phyloP scores from a whole-genome alignment of 2,113 vertebrate genomes.

The Thermophis baileyi region DNA sequence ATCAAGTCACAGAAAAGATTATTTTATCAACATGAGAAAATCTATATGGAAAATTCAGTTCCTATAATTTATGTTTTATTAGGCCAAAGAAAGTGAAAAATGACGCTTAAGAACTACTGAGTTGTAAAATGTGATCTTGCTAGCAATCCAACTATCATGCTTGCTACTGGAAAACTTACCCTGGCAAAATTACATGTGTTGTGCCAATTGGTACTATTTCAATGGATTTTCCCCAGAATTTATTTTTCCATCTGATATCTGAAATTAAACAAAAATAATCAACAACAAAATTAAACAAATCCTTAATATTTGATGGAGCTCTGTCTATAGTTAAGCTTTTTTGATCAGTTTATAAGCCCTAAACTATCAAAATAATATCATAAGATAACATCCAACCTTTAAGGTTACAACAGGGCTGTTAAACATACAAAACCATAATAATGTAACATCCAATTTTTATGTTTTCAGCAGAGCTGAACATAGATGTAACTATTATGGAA shows the following conservation, averaged over 20 bases:
- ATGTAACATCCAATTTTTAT: not conserved
- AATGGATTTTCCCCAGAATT: slow-evolving; percentile 99
- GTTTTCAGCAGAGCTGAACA: not conserved
- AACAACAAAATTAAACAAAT: not conserved
- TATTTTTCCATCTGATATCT: slow-evolving; percentile 99
- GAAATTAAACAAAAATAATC: slow-evolving; percentile 45
- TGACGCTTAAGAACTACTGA: not conserved
- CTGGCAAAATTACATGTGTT: slow-evolving; percentile 85
- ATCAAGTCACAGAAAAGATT: not conserved
- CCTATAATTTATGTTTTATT: not conserved
- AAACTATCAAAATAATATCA: not conserved
- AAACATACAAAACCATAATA: not conserved
- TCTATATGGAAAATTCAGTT: not conserved
- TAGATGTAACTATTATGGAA: not conserved
- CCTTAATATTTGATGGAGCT: slow-evolving; percentile 5
- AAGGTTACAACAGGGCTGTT: not conserved
- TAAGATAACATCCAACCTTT: not conserved
- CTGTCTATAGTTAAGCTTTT: not conserved
- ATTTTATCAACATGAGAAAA: not conserved
- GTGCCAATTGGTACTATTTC: slow-evolving; percentile 95
- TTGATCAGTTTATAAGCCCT: not conserved
- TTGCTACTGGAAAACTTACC: slow-evolving; percentile 68
- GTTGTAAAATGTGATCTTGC: not conserved
- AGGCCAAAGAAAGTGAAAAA: not conserved
- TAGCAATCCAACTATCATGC: not conserved